phyloP scores from a whole-genome alignment of 1,140 invertebrate genomes.

The Brachionus manjavacas region DNA sequence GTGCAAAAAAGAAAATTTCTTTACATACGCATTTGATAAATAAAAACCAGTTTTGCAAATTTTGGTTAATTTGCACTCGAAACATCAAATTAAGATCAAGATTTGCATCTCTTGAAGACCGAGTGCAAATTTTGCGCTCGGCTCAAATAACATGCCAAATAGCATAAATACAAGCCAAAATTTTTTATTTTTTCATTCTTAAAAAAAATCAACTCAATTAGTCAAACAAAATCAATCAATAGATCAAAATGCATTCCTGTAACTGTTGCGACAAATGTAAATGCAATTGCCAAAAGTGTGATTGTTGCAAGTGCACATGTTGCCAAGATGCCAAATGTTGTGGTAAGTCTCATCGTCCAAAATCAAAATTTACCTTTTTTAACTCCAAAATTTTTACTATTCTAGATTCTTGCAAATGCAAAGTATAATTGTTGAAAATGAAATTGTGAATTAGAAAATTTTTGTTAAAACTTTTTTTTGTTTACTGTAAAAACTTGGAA shows the following conservation, averaged over 20 bases:
- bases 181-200: background rate
- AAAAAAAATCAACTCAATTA: background rate
- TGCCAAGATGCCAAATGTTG: constrained; percentile 20
- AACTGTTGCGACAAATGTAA: constrained; percentile 37
- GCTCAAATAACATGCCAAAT: background rate
- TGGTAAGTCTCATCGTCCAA: background rate
- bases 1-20: background rate
- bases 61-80: background rate
- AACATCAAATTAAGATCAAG: background rate
- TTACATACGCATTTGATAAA: background rate
- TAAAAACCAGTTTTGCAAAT: background rate
- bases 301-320: constrained; percentile 17
- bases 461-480: background rate
- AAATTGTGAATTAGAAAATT: background rate
- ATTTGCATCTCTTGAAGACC: background rate
- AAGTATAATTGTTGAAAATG: background rate
- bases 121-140: background rate
- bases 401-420: background rate
- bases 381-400: background rate
- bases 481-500: too few species aligned
- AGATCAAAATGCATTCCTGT: background rate
- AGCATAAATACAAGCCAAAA: background rate
- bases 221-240: background rate
- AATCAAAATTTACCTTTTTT: background rate
- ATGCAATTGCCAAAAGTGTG: constrained; percentile 31